Conservation (phyloP, 2,888 invertebrate genomes). For the Rambutsinella grinnellia region DNA sequence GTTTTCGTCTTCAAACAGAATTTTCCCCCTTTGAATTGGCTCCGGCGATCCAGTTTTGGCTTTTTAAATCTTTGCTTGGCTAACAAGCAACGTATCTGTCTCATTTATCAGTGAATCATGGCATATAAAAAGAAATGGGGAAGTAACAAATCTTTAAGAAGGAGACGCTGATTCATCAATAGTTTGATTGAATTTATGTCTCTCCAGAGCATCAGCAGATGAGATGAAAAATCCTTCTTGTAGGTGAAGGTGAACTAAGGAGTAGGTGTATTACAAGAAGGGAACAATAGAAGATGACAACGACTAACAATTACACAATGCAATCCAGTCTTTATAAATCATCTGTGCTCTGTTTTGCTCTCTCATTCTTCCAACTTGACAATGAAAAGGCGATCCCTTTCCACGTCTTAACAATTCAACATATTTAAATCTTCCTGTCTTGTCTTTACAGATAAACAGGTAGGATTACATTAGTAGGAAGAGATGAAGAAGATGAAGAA, state of each 20-base stretch:
- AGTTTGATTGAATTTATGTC: not conserved
- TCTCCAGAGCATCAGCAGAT: not conserved
- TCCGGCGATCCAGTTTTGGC: not conserved
- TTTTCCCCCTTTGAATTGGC: not conserved
- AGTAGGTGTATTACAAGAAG: slow-evolving; percentile 26
- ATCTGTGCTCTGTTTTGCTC: not conserved
- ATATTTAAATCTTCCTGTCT: too few relatives aligned
- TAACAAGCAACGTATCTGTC: not conserved
- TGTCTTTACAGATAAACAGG: too few relatives aligned
- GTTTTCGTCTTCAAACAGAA: not conserved
- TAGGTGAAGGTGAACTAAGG: not conserved
- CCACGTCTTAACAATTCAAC: too few relatives aligned
- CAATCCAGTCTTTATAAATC: not conserved
- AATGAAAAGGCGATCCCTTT: slow-evolving; percentile 9
- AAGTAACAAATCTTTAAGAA: not conserved
- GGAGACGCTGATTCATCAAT: not conserved
- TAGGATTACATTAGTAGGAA: too few relatives aligned
- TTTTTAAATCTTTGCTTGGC: not conserved
- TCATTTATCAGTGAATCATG: not conserved
- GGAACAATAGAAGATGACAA: slow-evolving; percentile 30
- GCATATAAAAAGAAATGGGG: not conserved
- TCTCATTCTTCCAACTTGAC: slow-evolving; percentile 9
- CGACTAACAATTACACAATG: slow-evolving; percentile 14
- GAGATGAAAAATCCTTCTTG: not conserved
- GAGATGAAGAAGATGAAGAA: not conserved